Base-by-base conservation (phyloP, 2,888 invertebrate species). In the Phania funesta region DNA sequence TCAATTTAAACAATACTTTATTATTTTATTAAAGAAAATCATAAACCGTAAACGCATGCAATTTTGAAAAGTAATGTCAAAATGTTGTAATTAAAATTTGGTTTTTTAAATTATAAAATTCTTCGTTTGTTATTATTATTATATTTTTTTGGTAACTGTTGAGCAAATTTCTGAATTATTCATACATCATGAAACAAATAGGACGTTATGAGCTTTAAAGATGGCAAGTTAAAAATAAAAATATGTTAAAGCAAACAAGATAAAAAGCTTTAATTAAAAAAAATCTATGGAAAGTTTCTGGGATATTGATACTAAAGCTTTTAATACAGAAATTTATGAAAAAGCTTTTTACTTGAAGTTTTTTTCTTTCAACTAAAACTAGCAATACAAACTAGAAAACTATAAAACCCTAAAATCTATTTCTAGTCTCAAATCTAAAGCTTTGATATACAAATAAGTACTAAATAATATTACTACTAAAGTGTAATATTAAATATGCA, bases 11-110 rank as follows among this genome's bases (percentile, higher is more conserved):
- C 4, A n/a, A 26, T n/a, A n/a, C 54, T 41, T 58, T 22, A 26
- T 26, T 11, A 13, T 60, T 54, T 54, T 24, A 3, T n/a, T 38
- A n/a, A 71, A 68, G 62, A 68, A 77, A 82, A 74, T 70, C 78
- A 82, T 58, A 56, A 70, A 78, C 54, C 82, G 82, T 82, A 74
- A 82, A 68, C 68, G 20, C 87, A 88, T 88, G 88, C 87, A 86
- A 88, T 88, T 87, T 87, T 88, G 65, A 89, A 88, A 88, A 88
- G 87, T 88, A 86, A 87, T 86, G 86, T 85, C 85, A 86, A 85
- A 86, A 87, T 86, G 58, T 76, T 87, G 87, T 86, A 88, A 87
- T 88, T 87, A 87, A 88, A 74, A 82, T 74, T 74, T 54, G 29
- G 22, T 50, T 38, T 41, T 64, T 0, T 2, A 46, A 32, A 44